Base-by-base conservation (phyloP, 1,140 invertebrate species). In the Scaptomyza pallida region DNA sequence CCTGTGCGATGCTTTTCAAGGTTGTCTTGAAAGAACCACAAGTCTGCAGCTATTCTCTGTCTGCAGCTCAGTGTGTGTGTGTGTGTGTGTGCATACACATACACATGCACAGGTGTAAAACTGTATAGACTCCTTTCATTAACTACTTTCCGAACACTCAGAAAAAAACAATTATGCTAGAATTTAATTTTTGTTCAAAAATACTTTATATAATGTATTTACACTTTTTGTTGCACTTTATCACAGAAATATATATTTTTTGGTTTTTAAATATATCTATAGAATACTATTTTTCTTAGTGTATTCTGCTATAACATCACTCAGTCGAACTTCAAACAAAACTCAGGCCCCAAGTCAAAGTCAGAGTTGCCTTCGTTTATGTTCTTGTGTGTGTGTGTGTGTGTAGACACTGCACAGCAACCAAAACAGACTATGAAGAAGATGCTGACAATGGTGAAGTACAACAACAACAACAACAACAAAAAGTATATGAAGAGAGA, bases 311-410 rank as follows among this genome's bases (percentile, higher is more conserved):
- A 12, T 10, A 35, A 35, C 75, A 78, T 68, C 75, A 85, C 67
- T 73, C 80, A 86, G 78, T 45, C 60, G 57, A 83, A 78, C 70
- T 71, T 85, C 75, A 83, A 83, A 83, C 80, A 72, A n/a, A 85
- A 51, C 52, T 47, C 48, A 44, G 63, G 37, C 43, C 40, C 43
- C 33, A 8, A 78, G 71, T 71, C 77, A 75, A 48, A 55, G 48
- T 60, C 70, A 54, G 33, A 43, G 30, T 19, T 52, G 44, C 44
- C 44, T 21, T 17, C 19, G 9, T n/a, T 12, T 23, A 50, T 74
- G 41, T 54, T 52, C 68, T 51, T 44, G 52, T 54, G 26, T 45
- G 43, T 9, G 12, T 44, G 23, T 33, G 48, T 19, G 23, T n/a
- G 26, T 30, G 26, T 26, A 26, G 6, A 30, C 19, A 4, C 19